Percentiles rank a stretch among this genome's conserved stretches.
phyloP scores from a whole-genome alignment of 92 coral and sea anemone genomes.

The Virgularia gustaviana region DNA sequence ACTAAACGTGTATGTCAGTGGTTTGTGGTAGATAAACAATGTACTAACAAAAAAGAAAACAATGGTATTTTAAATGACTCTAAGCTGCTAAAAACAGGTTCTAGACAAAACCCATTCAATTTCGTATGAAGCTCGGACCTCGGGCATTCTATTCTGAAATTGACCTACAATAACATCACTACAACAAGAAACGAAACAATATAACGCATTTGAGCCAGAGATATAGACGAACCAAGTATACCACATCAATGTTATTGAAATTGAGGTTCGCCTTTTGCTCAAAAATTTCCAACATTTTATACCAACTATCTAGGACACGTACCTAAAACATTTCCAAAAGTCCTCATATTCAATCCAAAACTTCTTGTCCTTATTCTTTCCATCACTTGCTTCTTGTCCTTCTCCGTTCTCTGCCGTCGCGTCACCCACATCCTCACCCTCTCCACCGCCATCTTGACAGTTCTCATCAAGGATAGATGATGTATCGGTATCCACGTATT shows the following conservation, averaged over 20 bases:
- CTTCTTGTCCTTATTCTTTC: conserved; percentile 70
- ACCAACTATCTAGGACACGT: too few relatives aligned
- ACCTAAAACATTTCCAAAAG: conserved; percentile 97
- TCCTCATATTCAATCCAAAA: conserved; percentile 98
- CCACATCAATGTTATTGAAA: too few relatives aligned
- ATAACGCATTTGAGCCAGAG: too few relatives aligned
- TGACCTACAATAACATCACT: too few relatives aligned
- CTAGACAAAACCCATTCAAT: too few relatives aligned
- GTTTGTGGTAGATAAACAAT: conserved; percentile 87
- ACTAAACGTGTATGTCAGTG: conserved; percentile 69
- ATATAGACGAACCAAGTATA: too few relatives aligned
- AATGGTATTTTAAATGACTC: not conserved
- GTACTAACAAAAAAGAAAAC: conserved; percentile 51
- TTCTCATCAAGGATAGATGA: conserved; percentile 50
- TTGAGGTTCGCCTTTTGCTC: not conserved
- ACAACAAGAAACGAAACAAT: too few relatives aligned
- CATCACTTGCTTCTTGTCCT: conserved; percentile 62
- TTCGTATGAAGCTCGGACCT: too few relatives aligned
- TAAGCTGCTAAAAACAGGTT: too few relatives aligned
- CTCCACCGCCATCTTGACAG: conserved; percentile 48
- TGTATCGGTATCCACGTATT: too few relatives aligned
- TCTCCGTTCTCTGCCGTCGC: conserved; percentile 69
- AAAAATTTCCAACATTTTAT: not conserved
- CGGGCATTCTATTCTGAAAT: too few relatives aligned
- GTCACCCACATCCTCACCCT: conserved; percentile 59